Percentiles rank a stretch among this genome's conserved stretches.
Evolutionary conservation across 2,113 vertebrate species (phyloP).

Genomic region (Antigone vipio): DNA sequence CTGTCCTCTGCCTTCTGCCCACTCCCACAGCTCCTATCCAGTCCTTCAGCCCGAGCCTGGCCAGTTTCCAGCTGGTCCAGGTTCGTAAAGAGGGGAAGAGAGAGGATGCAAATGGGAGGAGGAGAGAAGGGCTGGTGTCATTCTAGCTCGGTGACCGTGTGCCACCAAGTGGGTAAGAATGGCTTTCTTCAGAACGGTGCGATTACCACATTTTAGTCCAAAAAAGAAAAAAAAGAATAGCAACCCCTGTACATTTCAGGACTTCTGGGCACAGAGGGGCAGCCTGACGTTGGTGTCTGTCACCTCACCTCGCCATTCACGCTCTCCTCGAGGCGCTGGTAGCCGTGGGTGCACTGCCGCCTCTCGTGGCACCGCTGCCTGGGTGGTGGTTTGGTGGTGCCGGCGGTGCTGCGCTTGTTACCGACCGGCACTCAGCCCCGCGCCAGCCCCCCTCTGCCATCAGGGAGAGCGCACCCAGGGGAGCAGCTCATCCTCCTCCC

Average conservation of each 20-base stretch:
- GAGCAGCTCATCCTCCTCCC: not conserved
- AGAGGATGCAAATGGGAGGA: not conserved
- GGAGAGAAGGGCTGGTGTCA: not conserved
- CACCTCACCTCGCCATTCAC: not conserved
- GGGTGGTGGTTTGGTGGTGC: not conserved
- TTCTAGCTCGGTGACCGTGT: accelerated
- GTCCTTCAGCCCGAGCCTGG: not conserved
- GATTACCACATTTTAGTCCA: not conserved
- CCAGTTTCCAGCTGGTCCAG: not conserved
- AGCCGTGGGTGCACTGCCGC: accelerated
- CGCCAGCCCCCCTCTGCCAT: not conserved
- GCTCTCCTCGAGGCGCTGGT: not conserved
- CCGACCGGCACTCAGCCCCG: accelerated
- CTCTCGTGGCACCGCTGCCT: accelerated
- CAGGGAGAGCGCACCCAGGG: not conserved
- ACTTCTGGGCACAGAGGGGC: not conserved
- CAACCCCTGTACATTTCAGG: not conserved
- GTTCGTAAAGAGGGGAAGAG: not conserved
- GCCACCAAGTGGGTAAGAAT: not conserved
- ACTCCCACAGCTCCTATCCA: not conserved
- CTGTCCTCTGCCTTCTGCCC: not conserved
- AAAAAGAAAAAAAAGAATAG: not conserved
- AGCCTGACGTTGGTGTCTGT: not conserved
- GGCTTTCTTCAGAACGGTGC: not conserved
- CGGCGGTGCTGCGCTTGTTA: not conserved